phyloP scores from a whole-genome alignment of 2,113 vertebrate species.

The Noturus placidus region DNA sequence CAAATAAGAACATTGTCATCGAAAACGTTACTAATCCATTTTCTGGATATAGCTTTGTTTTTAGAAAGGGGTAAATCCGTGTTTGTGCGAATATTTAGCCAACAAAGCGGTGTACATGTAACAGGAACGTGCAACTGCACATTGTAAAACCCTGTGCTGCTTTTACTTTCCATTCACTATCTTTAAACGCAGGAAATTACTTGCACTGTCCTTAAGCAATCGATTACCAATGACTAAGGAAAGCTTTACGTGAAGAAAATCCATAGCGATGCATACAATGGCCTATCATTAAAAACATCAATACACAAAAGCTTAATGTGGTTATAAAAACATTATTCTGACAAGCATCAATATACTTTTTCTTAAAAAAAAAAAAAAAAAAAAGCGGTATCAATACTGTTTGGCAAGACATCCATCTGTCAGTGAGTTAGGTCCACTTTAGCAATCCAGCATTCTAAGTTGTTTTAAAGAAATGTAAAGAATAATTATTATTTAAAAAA shows the following conservation, averaged over 20 bases:
- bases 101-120: background rate
- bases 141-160: too few species aligned
- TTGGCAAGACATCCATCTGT: slow-evolving; percentile 36
- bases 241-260: slow-evolving; percentile 42
- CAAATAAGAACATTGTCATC: background rate
- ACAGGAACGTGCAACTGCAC: background rate
- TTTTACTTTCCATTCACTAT: background rate
- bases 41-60: background rate
- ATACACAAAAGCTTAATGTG: slow-evolving; percentile 43
- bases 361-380: background rate
- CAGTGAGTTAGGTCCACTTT: slow-evolving; percentile 23
- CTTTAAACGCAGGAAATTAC: background rate
- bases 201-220: slow-evolving; percentile 10
- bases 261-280: slow-evolving; percentile 25
- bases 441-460: background rate
- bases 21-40: background rate
- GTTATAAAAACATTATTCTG: slow-evolving; percentile 48
- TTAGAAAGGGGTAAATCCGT: background rate
- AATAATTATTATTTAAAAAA: background rate
- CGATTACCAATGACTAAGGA: slow-evolving; percentile 36
- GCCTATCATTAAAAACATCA: slow-evolving; percentile 44
- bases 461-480: background rate
- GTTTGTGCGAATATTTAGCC: background rate
- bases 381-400: slow-evolving; percentile 40
- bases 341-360: slow-evolving; percentile 42